Conservation (phyloP, 2,113 vertebrate genomes). For the Solea solea region DNA sequence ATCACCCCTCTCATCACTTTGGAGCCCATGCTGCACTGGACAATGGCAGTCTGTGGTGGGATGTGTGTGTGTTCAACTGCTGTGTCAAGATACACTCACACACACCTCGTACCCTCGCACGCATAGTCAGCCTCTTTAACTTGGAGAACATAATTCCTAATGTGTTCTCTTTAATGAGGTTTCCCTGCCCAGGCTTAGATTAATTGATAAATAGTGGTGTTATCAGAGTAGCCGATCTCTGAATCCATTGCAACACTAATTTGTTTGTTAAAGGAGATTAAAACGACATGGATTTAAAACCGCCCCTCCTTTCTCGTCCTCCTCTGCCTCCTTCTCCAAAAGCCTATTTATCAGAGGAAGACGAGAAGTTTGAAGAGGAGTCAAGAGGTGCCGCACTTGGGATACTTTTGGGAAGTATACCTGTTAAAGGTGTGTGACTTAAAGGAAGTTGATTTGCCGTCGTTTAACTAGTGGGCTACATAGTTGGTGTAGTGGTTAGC, state of each 20-base stretch:
- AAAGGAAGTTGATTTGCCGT: not conserved
- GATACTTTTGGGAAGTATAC: not conserved
- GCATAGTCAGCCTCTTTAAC: constrained; percentile 49
- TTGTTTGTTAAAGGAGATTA: constrained; percentile 85
- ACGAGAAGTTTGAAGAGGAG: constrained; percentile 36
- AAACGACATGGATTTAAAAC: constrained; percentile 71
- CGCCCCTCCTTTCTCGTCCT: constrained; percentile 16
- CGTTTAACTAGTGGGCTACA: no score
- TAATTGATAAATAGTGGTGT: constrained; percentile 78
- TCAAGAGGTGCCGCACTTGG: not conserved
- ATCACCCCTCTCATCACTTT: constrained; percentile 80
- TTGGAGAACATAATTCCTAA: constrained; percentile 72
- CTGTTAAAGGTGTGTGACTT: not conserved
- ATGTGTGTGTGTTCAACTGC: constrained; percentile 40
- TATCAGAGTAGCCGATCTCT: constrained; percentile 74
- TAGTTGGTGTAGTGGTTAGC: no score
- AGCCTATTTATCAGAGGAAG: constrained; percentile 45
- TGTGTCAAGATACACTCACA: constrained; percentile 43
- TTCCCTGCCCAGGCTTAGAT: constrained; percentile 74
- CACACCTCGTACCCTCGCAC: constrained; percentile 16
- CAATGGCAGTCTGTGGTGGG: constrained; percentile 70
- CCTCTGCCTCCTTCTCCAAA: constrained; percentile 24
- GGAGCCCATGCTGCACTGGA: constrained; percentile 72
- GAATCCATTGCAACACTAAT: constrained; percentile 80
- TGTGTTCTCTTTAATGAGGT: constrained; percentile 80